A percentile compares a stretch with the other conserved stretches of the same genome.
Evolutionary conservation across 2,888 invertebrate species (phyloP).

Genomic region (Archips xylosteana): DNA sequence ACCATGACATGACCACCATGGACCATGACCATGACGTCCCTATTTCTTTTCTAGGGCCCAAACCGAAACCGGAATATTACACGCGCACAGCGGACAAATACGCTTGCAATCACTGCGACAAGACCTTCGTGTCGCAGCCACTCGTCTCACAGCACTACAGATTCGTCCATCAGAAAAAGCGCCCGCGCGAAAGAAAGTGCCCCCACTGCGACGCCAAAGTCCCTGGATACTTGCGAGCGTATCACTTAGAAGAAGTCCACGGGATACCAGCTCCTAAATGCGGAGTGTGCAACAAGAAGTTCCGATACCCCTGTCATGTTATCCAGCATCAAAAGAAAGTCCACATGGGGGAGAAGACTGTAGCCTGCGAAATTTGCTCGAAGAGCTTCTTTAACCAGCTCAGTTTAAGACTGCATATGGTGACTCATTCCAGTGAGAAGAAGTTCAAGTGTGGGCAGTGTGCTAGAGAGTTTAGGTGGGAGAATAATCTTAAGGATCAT

Average conservation of each 20-base stretch:
- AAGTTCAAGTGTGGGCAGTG: constrained; percentile 55
- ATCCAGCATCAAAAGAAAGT: constrained; percentile 62
- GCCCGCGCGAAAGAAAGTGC: constrained; percentile 59
- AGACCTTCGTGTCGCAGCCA: constrained; percentile 57
- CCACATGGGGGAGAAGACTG: constrained; percentile 67
- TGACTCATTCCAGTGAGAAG: constrained; percentile 55
- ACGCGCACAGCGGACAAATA: constrained; percentile 48
- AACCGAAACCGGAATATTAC: constrained; percentile 51
- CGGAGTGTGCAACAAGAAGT: constrained; percentile 65
- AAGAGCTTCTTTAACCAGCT: constrained; percentile 69
- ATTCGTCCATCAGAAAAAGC: constrained; percentile 62
- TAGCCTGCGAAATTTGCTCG: constrained; percentile 76
- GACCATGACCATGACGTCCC: constrained; percentile 43
- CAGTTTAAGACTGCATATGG: constrained; percentile 52
- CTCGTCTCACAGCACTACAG: constrained; percentile 66
- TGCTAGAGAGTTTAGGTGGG: constrained; percentile 52
- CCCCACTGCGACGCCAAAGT: constrained; percentile 60
- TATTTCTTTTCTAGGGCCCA: constrained; percentile 64
- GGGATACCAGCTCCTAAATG: constrained; percentile 65
- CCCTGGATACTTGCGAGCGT: constrained; percentile 55
- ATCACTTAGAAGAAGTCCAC: constrained; percentile 64
- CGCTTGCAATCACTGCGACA: constrained; percentile 58
- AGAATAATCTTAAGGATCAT: constrained; percentile 47
- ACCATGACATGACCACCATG: too few species aligned
- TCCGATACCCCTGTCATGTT: constrained; percentile 60